phyloP scores from a whole-genome alignment of 2,888 invertebrate genomes.

The Vesta saturnalis region DNA sequence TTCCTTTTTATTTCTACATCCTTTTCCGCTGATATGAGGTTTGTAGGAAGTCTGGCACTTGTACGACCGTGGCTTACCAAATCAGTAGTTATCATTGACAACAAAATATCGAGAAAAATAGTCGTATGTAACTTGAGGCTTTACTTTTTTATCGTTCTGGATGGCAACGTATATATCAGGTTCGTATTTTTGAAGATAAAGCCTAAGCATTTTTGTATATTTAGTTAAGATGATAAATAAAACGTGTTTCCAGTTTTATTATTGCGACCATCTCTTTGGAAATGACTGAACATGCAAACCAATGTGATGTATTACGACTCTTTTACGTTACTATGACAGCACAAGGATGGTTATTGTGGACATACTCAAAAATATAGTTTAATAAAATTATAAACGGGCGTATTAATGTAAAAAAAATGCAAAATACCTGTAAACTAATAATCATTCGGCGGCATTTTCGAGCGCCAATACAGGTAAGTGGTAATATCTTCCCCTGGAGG shows the following conservation, averaged over 20 bases:
- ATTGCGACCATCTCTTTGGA: constrained; percentile 30
- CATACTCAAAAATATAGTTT: no score
- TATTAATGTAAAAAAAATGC: no score
- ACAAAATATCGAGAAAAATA: constrained; percentile 21
- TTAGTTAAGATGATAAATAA: constrained; percentile 39
- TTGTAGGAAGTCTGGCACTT: constrained; percentile 18
- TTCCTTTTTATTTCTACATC: no score
- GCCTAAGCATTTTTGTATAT: constrained; percentile 38
- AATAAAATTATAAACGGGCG: no score
- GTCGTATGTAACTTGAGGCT: constrained; percentile 22
- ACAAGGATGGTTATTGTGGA: no score
- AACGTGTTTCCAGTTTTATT: constrained; percentile 31
- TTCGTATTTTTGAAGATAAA: constrained; percentile 26
- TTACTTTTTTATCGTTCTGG: constrained; percentile 17
- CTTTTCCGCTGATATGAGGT: no score
- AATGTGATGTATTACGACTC: constrained; percentile 26
- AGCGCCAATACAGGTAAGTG: no score
- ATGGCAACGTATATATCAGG: constrained; percentile 9
- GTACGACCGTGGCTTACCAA: constrained; percentile 21
- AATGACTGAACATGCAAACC: constrained; percentile 20
- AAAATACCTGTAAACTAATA: no score
- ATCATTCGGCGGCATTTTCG: no score
- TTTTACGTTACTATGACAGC: no score
- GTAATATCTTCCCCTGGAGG: no score
- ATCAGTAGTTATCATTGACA: constrained; percentile 18